phyloP scores from a whole-genome alignment of 2,888 invertebrate species.

The Scaptomyza caliginosa region DNA sequence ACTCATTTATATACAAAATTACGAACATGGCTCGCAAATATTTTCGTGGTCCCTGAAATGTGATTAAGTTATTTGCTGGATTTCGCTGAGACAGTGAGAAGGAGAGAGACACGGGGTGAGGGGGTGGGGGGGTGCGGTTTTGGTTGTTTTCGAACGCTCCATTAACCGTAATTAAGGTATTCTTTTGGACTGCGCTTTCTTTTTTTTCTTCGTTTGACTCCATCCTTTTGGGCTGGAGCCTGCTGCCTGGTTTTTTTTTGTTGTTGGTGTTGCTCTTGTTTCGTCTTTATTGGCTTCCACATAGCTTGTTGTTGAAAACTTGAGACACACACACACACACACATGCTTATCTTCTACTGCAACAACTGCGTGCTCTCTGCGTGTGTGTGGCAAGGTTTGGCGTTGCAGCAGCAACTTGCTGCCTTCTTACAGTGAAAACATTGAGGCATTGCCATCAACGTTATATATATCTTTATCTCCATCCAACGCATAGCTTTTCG shows the following conservation, averaged over 20 bases:
- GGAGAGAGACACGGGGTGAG: not conserved
- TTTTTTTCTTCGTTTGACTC: conserved; percentile 39
- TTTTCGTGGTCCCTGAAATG: conserved; percentile 78
- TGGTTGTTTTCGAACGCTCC: conserved; percentile 73
- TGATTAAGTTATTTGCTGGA: conserved; percentile 81
- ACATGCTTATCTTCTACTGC: conserved; percentile 51
- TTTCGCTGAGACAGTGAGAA: conserved; percentile 49
- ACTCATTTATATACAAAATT: conserved; percentile 81
- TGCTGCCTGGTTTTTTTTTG: conserved; percentile 45
- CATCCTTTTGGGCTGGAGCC: conserved; percentile 33
- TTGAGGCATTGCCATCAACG: not conserved
- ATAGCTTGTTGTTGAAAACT: conserved; percentile 73
- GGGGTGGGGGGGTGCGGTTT: conserved; percentile 19
- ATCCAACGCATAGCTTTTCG: conserved; percentile 14
- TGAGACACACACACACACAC: conserved; percentile 63
- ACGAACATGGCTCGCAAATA: conserved; percentile 80
- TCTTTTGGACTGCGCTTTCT: conserved; percentile 73
- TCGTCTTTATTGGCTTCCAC: conserved; percentile 71
- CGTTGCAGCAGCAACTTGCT: conserved; percentile 13
- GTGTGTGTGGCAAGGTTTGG: conserved; percentile 55
- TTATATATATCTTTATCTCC: no score
- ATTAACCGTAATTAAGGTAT: conserved; percentile 83
- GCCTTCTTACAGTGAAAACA: conserved; percentile 55
- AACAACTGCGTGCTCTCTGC: conserved; percentile 10
- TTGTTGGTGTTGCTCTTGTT: conserved; percentile 59